Evolutionary conservation across 2,888 invertebrate species (phyloP), one percentile per base, ranked within the genome.

Genomic region (Dendrolimus pini): DNA sequence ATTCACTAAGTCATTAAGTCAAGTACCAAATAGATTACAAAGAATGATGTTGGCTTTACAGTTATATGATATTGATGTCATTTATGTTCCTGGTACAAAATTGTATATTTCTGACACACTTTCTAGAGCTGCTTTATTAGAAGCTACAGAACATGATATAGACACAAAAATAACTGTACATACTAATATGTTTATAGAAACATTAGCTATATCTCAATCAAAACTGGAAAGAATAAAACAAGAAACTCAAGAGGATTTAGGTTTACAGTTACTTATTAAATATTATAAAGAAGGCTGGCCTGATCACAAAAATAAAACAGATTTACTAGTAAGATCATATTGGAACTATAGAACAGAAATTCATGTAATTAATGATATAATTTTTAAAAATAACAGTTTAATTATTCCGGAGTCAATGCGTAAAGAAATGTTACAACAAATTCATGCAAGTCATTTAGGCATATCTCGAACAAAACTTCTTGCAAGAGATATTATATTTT

Each of bases 61-160:
- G 58, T 18, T 55, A 1, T 65, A 65, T 58, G 42, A 55, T 59
- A 41, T 67, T 53, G 59, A 59, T 54, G 65, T 68, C 7, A 41
- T 58, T 47, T 66, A 66, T 56, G 62, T 59, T 12, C 60, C 56
- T 58, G 63, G 64, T 57, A 56, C 41, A 53, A 52, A 66, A 2
- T 58, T 68, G 57, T 68, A 60, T 53, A 64, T 68, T 60, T 60
- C 66, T 41, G 62, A 63, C 56, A 66, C 64, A 9, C 55, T 64
- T 54, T 63, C 65, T 42, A 59, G 63, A 55, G 63, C 65, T 56
- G 63, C 65, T 52, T 12, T 65, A 1, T 18, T 61, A 42, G 63
- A 64, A 58, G 58, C 56, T 55, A 59, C 47, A 56, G 41, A 52
- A 55, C 57, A 61, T 58, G 61, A 66, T 54, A 53, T 65, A 13